Evolutionary conservation across 2,888 invertebrate genomes (phyloP).

Genomic region (Drosophila kanekoi): DNA sequence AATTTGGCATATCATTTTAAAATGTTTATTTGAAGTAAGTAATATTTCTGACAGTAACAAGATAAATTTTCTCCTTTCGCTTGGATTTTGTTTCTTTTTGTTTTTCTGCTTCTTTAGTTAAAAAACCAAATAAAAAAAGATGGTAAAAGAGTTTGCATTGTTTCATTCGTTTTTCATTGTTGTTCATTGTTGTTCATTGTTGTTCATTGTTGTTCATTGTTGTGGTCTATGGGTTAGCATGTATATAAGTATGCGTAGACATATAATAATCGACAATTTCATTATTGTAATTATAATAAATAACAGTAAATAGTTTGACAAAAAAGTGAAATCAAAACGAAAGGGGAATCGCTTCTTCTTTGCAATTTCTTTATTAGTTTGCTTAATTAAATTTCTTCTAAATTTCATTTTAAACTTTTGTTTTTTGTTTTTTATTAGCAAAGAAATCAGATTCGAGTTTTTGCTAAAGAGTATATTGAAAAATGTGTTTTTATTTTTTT

Average conservation of each 20-base stretch:
- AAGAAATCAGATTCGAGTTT: conserved; percentile 67
- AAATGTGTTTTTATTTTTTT: conserved; percentile 44
- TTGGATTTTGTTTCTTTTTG: conserved; percentile 13
- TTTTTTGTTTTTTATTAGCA: conserved; percentile 38
- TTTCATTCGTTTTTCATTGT: conserved; percentile 12
- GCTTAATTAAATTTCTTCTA: conserved; percentile 24
- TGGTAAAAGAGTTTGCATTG: conserved; percentile 53
- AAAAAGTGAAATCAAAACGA: conserved; percentile 30
- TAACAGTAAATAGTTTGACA: conserved; percentile 58
- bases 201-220: no score
- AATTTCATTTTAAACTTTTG: conserved; percentile 37
- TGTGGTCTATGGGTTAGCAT: conserved; percentile 35
- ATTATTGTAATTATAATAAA: conserved; percentile 42
- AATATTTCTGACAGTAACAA: conserved; percentile 80
- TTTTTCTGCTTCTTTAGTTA: conserved; percentile 10
- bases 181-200: no score
- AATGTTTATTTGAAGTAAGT: conserved; percentile 81
- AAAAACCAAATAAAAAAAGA: conserved; percentile 46
- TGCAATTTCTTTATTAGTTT: background rate
- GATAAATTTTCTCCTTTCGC: conserved; percentile 66
- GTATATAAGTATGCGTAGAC: conserved; percentile 47
- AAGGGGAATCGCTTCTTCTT: conserved; percentile 26
- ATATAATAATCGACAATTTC: conserved; percentile 43
- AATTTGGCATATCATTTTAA: conserved; percentile 57
- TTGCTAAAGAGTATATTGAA: conserved; percentile 77